These are phyloP conservation scores for Aphis craccivora DNA, from an alignment of 1,140 invertebrate genomes.

Conservation along the genomic window DNA sequence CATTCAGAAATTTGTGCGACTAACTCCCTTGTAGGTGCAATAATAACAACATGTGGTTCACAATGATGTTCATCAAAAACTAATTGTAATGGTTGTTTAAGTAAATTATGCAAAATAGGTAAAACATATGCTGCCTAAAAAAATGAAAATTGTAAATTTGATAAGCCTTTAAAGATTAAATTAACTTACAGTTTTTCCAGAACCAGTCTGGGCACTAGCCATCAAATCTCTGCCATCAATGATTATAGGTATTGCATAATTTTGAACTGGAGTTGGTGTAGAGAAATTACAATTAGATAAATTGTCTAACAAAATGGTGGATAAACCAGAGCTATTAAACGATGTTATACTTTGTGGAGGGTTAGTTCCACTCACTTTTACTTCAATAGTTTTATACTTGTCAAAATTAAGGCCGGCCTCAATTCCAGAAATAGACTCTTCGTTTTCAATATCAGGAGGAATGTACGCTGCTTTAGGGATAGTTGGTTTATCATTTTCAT, in stretches of 20 bases:
- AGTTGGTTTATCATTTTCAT: slow-evolving; percentile 2
- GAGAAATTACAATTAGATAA: slow-evolving; percentile 81
- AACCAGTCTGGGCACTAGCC: slow-evolving; percentile 97
- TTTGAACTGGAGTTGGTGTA: slow-evolving; percentile 93
- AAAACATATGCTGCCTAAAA: slow-evolving; percentile 83
- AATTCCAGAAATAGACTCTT: slow-evolving; percentile 65
- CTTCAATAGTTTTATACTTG: slow-evolving; percentile 57
- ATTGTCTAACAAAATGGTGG: slow-evolving; percentile 76
- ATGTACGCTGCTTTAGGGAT: not conserved
- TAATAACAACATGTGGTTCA: slow-evolving; percentile 58
- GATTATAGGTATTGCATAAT: slow-evolving; percentile 86
- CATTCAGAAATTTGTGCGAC: slow-evolving; percentile 87
- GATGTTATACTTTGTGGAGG: slow-evolving; percentile 70
- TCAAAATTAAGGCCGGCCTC: slow-evolving; percentile 87
- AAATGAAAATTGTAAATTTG: not conserved
- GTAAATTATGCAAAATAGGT: slow-evolving; percentile 81
- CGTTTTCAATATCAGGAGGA: slow-evolving; percentile 39
- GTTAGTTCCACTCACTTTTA: slow-evolving; percentile 73
- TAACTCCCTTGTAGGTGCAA: slow-evolving; percentile 88
- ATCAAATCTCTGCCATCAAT: slow-evolving; percentile 84
- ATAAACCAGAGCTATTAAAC: slow-evolving; percentile 77
- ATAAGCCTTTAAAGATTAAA: not conserved
- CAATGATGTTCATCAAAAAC: slow-evolving; percentile 11
- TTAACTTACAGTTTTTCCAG: slow-evolving; percentile 84
- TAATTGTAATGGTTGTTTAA: not conserved